These are phyloP conservation scores for Mesaphorura yosii DNA, from an alignment of 1,140 invertebrate genomes.

Conservation along the genomic window DNA sequence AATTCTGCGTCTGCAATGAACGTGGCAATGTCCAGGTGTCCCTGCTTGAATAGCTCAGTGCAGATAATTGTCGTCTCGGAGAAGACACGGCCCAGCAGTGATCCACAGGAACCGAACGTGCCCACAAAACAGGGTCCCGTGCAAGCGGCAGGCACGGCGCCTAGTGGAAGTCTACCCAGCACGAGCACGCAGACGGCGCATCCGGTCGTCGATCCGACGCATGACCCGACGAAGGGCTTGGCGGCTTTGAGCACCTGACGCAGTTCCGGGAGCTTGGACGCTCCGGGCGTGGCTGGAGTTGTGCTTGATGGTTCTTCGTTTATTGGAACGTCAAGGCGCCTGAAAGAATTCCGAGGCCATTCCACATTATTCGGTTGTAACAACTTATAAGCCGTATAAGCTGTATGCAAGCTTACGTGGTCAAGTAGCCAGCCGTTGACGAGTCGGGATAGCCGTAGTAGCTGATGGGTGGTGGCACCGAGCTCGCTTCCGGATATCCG, in stretches of 20 bases:
- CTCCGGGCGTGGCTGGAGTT: conserved; percentile 6
- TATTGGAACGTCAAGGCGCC: conserved; percentile 8
- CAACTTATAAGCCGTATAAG: not conserved
- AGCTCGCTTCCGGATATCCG: not conserved
- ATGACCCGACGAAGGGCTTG: conserved; percentile 29
- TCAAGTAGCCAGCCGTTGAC: not conserved
- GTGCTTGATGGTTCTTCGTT: conserved; percentile 12
- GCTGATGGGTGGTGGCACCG: not conserved
- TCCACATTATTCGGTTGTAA: not conserved
- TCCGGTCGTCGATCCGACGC: conserved; percentile 26
- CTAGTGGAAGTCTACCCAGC: conserved; percentile 25
- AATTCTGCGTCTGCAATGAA: conserved; percentile 30
- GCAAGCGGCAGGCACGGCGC: conserved; percentile 23
- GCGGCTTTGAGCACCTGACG: conserved; percentile 27
- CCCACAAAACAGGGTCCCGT: conserved; percentile 30
- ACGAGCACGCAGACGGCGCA: conserved; percentile 28
- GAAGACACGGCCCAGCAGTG: conserved; percentile 25
- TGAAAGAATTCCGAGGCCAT: not conserved
- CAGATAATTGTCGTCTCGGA: conserved; percentile 31
- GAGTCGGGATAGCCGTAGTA: not conserved
- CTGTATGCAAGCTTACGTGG: not conserved
- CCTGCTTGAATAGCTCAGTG: conserved; percentile 29
- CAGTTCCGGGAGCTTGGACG: conserved; percentile 26
- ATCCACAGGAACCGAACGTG: conserved; percentile 27
- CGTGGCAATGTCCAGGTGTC: conserved; percentile 23